Percentiles rank a stretch among this genome's conserved stretches.
Conservation (phyloP, 1,140 invertebrate species). For the Drosophila sucinea region DNA sequence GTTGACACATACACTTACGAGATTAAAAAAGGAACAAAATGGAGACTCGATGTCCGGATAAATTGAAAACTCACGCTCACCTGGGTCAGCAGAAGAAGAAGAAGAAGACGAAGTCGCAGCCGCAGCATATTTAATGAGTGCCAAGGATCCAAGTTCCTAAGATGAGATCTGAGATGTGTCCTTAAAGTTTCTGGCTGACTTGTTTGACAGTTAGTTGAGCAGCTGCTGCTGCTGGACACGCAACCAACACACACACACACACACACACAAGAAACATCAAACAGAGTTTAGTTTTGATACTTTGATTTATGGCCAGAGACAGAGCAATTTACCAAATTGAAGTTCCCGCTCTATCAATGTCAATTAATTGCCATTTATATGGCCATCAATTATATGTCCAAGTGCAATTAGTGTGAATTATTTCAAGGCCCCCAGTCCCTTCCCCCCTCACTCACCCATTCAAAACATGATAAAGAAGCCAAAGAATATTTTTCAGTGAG, state of each 20-base stretch:
- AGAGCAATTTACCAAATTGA: slow-evolving; percentile 59
- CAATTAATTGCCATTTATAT: slow-evolving; percentile 73
- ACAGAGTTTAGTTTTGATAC: slow-evolving; percentile 33
- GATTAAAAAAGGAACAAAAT: slow-evolving; percentile 68
- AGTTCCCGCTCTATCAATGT: slow-evolving; percentile 62
- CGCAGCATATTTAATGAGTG: slow-evolving; percentile 54
- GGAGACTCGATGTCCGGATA: slow-evolving; percentile 33
- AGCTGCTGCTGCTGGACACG: slow-evolving; percentile 9
- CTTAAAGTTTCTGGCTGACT: slow-evolving; percentile 54
- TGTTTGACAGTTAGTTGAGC: slow-evolving; percentile 51
- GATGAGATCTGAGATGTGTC: neutral
- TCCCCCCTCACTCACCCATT: too few relatives aligned
- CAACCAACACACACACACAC: slow-evolving; percentile 3
- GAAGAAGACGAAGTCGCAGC: neutral
- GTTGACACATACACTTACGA: slow-evolving; percentile 78
- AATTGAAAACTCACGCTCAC: slow-evolving; percentile 50
- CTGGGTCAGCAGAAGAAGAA: slow-evolving; percentile 12
- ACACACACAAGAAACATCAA: neutral
- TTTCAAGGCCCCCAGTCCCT: neutral
- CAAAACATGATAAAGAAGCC: neutral
- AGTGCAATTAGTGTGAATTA: slow-evolving; percentile 14
- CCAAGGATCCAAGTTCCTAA: slow-evolving; percentile 10
- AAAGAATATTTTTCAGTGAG: slow-evolving; percentile 1
- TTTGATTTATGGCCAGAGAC: slow-evolving; percentile 68
- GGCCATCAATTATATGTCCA: slow-evolving; percentile 66